Base-by-base conservation (phyloP, 2,797 vertebrate genomes). In the Macroramphosus scolopax region DNA sequence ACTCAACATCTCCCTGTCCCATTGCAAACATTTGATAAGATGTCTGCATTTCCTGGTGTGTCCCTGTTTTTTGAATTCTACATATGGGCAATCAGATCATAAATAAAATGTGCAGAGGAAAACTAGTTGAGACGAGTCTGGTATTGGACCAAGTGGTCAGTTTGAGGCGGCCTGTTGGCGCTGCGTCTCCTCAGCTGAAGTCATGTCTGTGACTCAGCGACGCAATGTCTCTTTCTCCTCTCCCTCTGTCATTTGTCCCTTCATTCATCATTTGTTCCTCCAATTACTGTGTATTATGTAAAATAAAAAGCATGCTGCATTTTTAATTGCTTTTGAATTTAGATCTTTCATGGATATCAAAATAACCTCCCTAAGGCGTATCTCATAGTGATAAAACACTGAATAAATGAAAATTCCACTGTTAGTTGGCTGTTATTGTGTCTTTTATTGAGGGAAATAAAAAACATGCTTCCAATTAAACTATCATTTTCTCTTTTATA, bases 371-470 rank as follows among this genome's bases (percentile, higher is more conserved):
- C 1, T 17, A 34, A 29, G 29, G 18, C 15, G 41, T 47, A 34
- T 61, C 54, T 72, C 47, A 44, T 40, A 57, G 51, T 15, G 63
- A 63, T 78, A 69, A 72, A 71, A 49, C 50, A 43, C 44, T 25
- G 33, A 77, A 64, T 77, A 56, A 72, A 75, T 83, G 75, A 71
- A 87, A 86, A 82, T 71, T 86, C 70, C 67, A 73, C 52, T 58
- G 62, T 60, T 58, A 31, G 34, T 52, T 69, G 49, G 64, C 66
- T 81, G 64, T 87, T 77, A 77, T 53, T 86, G 57, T 57, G 55
- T 65, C 34, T 86, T 84, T 87, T 87, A 84, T 59, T 71, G 80
- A 71, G 52, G 58, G 57, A 57, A 84, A 77, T 76, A 77, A 88
- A 86, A 70, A 8, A 63, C 51, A 68, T n/a, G n/a, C n/a, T n/a